Percentiles rank a stretch among this genome's conserved stretches.
These are phyloP conservation scores for Sitta carolinensis DNA, from an alignment of 2,797 vertebrate genomes.

Conservation along the genomic window DNA sequence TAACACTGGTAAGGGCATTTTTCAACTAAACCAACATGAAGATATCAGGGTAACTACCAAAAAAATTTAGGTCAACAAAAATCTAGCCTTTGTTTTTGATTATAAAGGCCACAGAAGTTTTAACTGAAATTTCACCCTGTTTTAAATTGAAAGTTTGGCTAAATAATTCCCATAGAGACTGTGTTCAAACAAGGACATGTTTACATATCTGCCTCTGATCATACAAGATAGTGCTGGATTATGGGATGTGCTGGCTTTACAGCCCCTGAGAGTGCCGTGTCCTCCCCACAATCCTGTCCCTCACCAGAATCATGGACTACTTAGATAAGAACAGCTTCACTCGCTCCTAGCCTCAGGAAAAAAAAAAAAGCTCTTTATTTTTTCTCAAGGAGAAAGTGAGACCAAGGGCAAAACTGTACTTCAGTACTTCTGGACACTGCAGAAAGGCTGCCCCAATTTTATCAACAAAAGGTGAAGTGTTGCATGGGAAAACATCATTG, in stretches of 20 bases:
- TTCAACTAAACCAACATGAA: neutral
- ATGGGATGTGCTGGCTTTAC: neutral
- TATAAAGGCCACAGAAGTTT: neutral
- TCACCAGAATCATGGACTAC: neutral
- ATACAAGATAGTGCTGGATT: slow-evolving; percentile 44
- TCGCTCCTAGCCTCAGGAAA: neutral
- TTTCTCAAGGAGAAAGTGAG: neutral
- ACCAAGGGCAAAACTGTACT: neutral
- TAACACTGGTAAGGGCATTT: neutral
- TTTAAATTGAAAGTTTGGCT: slow-evolving; percentile 1
- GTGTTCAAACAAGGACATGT: neutral
- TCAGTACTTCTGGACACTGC: neutral
- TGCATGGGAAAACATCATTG: neutral
- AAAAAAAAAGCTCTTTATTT: neutral
- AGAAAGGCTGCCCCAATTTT: neutral
- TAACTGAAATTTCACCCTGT: neutral
- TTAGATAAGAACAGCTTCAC: slow-evolving; percentile 9
- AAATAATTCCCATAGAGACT: neutral
- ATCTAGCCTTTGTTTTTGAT: neutral
- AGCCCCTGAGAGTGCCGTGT: neutral
- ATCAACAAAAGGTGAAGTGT: neutral
- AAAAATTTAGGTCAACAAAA: neutral
- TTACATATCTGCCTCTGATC: slow-evolving; percentile 35
- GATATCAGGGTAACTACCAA: neutral
- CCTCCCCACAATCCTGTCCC: neutral